Evolutionary conservation across 2,888 invertebrate species (phyloP).

Genomic region (Leptinotarsa peninsularis): DNA sequence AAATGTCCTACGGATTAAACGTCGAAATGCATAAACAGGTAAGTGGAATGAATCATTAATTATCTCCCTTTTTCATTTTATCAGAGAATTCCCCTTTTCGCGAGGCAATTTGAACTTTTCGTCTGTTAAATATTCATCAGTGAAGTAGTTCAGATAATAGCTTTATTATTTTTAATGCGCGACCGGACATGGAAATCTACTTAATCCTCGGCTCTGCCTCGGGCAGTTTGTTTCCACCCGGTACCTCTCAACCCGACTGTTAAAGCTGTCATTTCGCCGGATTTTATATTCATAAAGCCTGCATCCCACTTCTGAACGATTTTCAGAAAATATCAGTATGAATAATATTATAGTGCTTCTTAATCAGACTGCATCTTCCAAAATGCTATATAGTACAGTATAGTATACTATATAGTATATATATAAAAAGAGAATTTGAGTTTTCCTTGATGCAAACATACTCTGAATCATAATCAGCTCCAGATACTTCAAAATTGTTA

Average conservation of each 20-base stretch:
- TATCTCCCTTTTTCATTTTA: background rate
- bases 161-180: slow-evolving; percentile 48
- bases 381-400: no score
- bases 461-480: no score
- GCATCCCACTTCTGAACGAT: background rate
- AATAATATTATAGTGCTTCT: no score
- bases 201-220: slow-evolving; percentile 30
- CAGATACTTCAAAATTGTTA: no score
- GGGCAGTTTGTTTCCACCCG: slow-evolving; percentile 4
- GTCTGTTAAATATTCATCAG: slow-evolving; percentile 14
- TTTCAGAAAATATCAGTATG: background rate
- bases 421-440: no score
- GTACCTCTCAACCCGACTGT: background rate
- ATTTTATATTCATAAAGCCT: background rate
- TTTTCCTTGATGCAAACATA: no score
- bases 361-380: no score
- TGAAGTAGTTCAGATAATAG: slow-evolving; percentile 33
- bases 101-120: slow-evolving; percentile 3
- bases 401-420: no score
- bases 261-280: background rate
- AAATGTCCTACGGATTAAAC: slow-evolving; percentile 97
- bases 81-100: slow-evolving; percentile 21
- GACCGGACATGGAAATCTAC: slow-evolving; percentile 52
- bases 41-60: slow-evolving; percentile 61
- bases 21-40: slow-evolving; percentile 99